Evolutionary conservation across 2,888 invertebrate genomes (phyloP), one percentile per base, ranked within the genome.

Genomic region (Ophion costatus): DNA sequence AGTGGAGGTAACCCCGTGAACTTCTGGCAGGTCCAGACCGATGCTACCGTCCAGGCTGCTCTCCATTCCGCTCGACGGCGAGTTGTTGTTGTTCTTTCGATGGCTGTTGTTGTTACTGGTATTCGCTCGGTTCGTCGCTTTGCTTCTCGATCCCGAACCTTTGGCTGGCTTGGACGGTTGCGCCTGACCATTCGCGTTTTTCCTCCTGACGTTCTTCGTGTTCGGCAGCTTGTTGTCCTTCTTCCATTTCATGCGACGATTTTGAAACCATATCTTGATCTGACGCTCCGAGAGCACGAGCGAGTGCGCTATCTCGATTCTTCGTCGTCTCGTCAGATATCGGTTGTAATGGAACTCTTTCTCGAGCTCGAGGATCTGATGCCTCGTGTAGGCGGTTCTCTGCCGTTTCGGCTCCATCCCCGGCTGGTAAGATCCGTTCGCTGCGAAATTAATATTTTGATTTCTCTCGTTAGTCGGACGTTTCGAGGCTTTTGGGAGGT

Each of bases 281-380:
- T 98, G 98, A 90, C 98, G 95, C 93, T 98, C 98, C 84, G 98
- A 98, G 91, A 99, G 95, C 93, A 98, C 98, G 94, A 99, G 96
- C 90, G 98, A 97, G 94, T 99, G 99, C 66, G 99, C 99, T 94
- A 99, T 99, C 95, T 99, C 99, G 94, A 99, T 98, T 93, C 99
- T 95, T 94, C 99, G 95, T 94, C 99, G 96, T 90, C 99, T 96
- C 84, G 99, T 98, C 94, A 99, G 95, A 95, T 99, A 99, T 93
- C 98, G 96, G 95, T 99, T 99, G 95, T 97, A 99, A 94, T 99
- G 98, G 94, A 99, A 99, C 95, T 99, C 99, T 94, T 99, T 99
- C 94, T 99, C 99, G 92, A 99, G 95, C 94, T 99, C 99, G 94
- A 99, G 95, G 93, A 99, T 98, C 95, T 99, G 99, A 95, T 98